Evolutionary conservation across 2,797 vertebrate species (phyloP), one percentile per base, ranked within the genome.

Genomic region (Aldrovandia affinis): DNA sequence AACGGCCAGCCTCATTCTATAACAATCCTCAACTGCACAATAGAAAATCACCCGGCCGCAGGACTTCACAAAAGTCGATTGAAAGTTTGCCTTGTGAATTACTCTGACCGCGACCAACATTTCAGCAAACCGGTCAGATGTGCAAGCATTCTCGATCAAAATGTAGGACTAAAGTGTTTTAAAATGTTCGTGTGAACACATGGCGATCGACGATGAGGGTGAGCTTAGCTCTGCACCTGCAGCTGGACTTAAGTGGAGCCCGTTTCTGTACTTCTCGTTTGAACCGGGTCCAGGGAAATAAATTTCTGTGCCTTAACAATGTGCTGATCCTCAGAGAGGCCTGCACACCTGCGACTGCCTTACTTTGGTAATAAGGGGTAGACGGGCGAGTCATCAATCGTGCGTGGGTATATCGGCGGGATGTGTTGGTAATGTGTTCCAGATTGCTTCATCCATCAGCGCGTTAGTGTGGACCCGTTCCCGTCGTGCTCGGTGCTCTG

Each of bases 401-500:
- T n/a, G 8, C 22, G 54, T 52, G 39, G 39, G 7, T 57, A 22
- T 68, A 28, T 68, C 39, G 39, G 42, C 22, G 80, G 52, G 55
- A 50, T 78, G 65, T 70, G 47, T 75, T 52, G 47, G 68, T 82
- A 82, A 70, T 73, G 70, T 44, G 39, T 59, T 61, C 70, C 54
- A 83, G 52, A 78, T 83, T 78, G 36, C n/a, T 78, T 61, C 70
- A 42, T 42, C 50, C 52, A 42, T 57, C 54, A 59, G 73, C 25
- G 8, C 55, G 33, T 55, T 5, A n/a, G 30, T 25, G n/a, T 57
- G 68, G 81, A 25, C 33, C 20, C n/a, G 65, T 70, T 82, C 33
- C 20, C 50, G 4, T 44, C 25, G 55, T 47, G 50, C 33, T 22
- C 36, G 33, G 75, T 36, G n/a, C 9, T 63, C 14, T 18, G 12